These are phyloP conservation scores for Chloropsis cyanopogon DNA, from an alignment of 2,113 vertebrate species.

Conservation along the genomic window DNA sequence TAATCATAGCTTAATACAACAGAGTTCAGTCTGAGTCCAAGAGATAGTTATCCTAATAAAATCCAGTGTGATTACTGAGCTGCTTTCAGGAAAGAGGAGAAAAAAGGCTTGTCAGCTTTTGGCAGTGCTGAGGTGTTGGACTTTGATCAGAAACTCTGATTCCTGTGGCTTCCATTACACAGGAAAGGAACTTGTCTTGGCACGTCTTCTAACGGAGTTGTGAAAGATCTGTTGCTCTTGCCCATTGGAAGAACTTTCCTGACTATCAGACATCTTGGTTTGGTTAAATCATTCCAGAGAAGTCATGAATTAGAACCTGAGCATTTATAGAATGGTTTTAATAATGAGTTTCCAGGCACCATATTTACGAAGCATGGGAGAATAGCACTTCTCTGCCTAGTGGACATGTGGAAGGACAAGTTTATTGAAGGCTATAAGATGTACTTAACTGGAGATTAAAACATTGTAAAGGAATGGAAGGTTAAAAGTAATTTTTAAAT, in stretches of 20 bases:
- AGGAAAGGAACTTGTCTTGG: constrained; percentile 47
- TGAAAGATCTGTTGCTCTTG: constrained; percentile 43
- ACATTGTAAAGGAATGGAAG: not conserved
- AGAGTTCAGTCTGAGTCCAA: constrained; percentile 36
- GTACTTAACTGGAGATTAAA: not conserved
- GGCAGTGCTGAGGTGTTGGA: constrained; percentile 47
- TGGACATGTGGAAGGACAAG: not conserved
- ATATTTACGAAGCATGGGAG: not conserved
- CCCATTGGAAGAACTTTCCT: constrained; percentile 61
- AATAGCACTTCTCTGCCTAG: not conserved
- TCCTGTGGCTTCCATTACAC: constrained; percentile 63
- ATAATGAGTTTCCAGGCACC: not conserved
- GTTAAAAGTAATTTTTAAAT: not conserved
- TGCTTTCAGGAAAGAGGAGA: constrained; percentile 20
- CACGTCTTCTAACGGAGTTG: constrained; percentile 58
- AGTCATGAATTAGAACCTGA: constrained; percentile 34
- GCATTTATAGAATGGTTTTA: constrained; percentile 39
- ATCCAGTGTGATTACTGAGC: constrained; percentile 51
- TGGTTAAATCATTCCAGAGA: constrained; percentile 58
- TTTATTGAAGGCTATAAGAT: not conserved
- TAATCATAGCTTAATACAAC: constrained; percentile 32
- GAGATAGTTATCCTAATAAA: constrained; percentile 61
- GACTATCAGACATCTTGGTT: constrained; percentile 40
- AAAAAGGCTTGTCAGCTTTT: constrained; percentile 55
- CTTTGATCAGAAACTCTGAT: constrained; percentile 54